These are phyloP conservation scores for Sphaerophoria taeniata DNA, from an alignment of 2,888 invertebrate genomes.

Conservation along the genomic window DNA sequence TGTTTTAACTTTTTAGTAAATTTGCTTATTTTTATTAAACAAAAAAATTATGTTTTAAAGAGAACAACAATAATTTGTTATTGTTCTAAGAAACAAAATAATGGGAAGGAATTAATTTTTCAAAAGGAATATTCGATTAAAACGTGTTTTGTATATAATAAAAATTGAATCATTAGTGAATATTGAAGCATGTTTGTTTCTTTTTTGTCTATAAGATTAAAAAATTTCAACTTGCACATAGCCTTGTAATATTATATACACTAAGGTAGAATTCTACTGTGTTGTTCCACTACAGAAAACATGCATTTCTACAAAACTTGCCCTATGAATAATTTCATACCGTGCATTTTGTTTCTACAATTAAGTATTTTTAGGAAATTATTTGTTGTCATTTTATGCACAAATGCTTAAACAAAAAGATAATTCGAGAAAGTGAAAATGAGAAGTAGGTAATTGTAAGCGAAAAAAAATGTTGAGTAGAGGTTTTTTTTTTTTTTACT, in stretches of 20 bases:
- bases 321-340: slow-evolving; percentile 32
- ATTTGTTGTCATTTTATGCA: slow-evolving; percentile 15
- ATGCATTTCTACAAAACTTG: slow-evolving; percentile 54
- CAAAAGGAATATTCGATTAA: slow-evolving; percentile 45
- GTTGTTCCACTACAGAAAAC: slow-evolving; percentile 22
- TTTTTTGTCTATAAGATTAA: slow-evolving; percentile 30
- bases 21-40: too few relatives aligned
- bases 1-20: neutral
- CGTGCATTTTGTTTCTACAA: slow-evolving; percentile 47
- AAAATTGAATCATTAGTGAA: slow-evolving; percentile 41
- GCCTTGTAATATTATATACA: slow-evolving; percentile 14
- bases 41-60: too few relatives aligned
- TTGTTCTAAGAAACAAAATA: slow-evolving; percentile 30
- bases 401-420: slow-evolving; percentile 30
- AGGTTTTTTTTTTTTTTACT: slow-evolving; percentile 6
- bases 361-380: neutral
- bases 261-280: slow-evolving; percentile 29
- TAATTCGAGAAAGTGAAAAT: slow-evolving; percentile 8
- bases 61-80: too few relatives aligned
- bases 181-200: slow-evolving; percentile 65
- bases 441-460: slow-evolving; percentile 24
- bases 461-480: slow-evolving; percentile 19
- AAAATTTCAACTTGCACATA: slow-evolving; percentile 55
- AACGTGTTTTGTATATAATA: slow-evolving; percentile 47
- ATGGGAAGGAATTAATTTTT: slow-evolving; percentile 57